phyloP scores from a whole-genome alignment of 2,113 vertebrate species.

The Pterocles gutturalis region DNA sequence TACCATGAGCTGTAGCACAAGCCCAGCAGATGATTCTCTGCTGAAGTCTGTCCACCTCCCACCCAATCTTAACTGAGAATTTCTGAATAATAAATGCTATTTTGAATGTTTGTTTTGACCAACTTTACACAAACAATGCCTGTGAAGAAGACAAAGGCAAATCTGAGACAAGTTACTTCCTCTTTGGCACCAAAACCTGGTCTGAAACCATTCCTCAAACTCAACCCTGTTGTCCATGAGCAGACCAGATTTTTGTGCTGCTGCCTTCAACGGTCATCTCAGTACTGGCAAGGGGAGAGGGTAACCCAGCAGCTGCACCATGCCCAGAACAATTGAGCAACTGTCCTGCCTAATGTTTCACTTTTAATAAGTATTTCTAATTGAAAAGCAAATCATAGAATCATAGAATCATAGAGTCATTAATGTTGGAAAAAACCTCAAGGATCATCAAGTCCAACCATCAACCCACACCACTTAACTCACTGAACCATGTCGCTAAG shows the following conservation, averaged over 20 bases:
- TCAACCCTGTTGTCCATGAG: background rate
- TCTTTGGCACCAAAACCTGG: background rate
- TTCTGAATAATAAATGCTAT: background rate
- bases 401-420: background rate
- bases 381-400: background rate
- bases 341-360: background rate
- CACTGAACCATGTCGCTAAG: no score
- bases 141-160: background rate
- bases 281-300: background rate
- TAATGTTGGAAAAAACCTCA: no score
- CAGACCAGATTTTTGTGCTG: background rate
- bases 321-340: background rate
- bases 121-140: background rate
- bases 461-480: no score
- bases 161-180: background rate
- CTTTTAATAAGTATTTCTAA: background rate
- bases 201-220: background rate
- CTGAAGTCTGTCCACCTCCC: background rate
- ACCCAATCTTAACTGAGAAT: background rate
- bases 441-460: no score
- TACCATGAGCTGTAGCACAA: background rate
- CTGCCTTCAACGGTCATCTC: fast-evolving
- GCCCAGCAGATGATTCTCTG: background rate
- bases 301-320: background rate
- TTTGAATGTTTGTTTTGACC: background rate